Percentiles rank a stretch among this genome's conserved stretches.
Evolutionary conservation across 2,113 vertebrate species (phyloP).

Genomic region (Talpa occidentalis): DNA sequence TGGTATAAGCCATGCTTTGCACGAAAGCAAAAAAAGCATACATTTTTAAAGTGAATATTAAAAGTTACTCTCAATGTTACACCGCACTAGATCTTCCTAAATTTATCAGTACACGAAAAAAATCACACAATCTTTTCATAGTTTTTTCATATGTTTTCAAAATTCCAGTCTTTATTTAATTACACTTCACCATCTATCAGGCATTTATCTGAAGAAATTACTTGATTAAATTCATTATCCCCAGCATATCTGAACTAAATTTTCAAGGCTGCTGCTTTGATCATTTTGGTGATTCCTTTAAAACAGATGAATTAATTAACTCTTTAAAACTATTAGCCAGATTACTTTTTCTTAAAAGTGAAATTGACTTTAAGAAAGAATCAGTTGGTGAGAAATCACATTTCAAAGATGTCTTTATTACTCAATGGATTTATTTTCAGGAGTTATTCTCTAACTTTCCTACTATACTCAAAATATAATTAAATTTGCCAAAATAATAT

Average conservation of each 20-base stretch:
- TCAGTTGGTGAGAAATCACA: constrained; percentile 13
- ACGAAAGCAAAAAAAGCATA: fast-evolving
- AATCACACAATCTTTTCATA: constrained; percentile 55
- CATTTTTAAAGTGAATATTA: constrained; percentile 50
- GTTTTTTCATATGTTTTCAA: constrained; percentile 70
- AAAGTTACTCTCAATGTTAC: constrained; percentile 41
- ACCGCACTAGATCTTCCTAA: constrained; percentile 47
- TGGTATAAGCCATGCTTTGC: neutral
- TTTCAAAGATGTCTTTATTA: constrained; percentile 52
- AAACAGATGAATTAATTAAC: constrained; percentile 62
- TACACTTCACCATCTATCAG: constrained; percentile 70
- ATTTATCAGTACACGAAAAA: neutral
- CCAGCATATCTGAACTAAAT: neutral
- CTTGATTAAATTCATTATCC: constrained; percentile 71
- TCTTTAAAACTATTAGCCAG: neutral
- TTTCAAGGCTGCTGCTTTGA: constrained; percentile 26
- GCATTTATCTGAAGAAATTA: constrained; percentile 73
- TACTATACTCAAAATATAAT: constrained; percentile 9
- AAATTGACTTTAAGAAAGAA: constrained; percentile 56
- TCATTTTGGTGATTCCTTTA: constrained; percentile 43
- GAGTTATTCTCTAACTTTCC: constrained; percentile 40
- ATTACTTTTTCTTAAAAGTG: constrained; percentile 24
- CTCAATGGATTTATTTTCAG: constrained; percentile 16
- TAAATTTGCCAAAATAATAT: constrained; percentile 23
- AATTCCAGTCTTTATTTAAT: constrained; percentile 65